These are phyloP conservation scores for Halocaridina rubra DNA, from an alignment of 2,888 invertebrate species.

Conservation along the genomic window DNA sequence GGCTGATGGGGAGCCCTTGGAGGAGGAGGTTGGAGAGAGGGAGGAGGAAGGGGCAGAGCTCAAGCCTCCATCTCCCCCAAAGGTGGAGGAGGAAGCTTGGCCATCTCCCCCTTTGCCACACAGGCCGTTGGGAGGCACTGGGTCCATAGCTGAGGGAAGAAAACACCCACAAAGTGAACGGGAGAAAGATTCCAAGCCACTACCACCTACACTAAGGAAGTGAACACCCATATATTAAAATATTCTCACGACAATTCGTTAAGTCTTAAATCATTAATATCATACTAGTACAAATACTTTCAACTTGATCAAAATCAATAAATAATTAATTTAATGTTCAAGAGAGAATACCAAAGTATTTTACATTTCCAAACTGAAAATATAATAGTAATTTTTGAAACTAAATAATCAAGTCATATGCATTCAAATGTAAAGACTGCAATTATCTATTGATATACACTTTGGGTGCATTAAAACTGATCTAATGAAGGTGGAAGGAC, in stretches of 20 bases:
- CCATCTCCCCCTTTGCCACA: conserved; percentile 36
- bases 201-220: conserved; percentile 14
- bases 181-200: conserved; percentile 21
- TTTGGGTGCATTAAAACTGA: not conserved
- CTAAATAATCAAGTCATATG: too few species aligned
- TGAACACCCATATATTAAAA: conserved; percentile 10
- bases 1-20: conserved; percentile 17
- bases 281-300: too few species aligned
- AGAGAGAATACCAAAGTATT: too few species aligned
- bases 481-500: conserved; percentile 14
- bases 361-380: too few species aligned
- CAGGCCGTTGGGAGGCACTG: conserved; percentile 49
- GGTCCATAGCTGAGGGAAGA: conserved; percentile 55
- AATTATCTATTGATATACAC: not conserved
- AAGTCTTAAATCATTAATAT: too few species aligned
- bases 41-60: conserved; percentile 45
- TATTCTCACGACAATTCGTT: not conserved
- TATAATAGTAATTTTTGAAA: too few species aligned
- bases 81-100: conserved; percentile 38
- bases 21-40: conserved; percentile 56
- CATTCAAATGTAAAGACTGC: too few species aligned
- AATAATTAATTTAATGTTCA: too few species aligned
- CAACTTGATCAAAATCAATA: too few species aligned
- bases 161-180: conserved; percentile 42
- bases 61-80: conserved; percentile 33